Evolutionary conservation across 2,888 invertebrate species (phyloP).

Genomic region (Drosophila anomalata): DNA sequence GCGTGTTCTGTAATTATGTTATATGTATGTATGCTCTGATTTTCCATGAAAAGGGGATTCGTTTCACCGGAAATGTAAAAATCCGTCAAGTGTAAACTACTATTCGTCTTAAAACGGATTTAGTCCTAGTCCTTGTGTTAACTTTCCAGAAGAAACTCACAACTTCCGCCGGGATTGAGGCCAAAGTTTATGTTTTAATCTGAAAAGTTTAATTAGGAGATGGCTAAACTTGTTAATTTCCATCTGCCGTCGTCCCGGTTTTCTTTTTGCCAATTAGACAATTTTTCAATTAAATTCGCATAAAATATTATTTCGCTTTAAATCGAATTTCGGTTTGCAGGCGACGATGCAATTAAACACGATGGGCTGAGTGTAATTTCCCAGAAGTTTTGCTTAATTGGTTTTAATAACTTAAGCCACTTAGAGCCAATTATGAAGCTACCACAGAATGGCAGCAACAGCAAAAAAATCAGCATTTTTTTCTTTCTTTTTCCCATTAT

Average conservation of each 20-base stretch:
- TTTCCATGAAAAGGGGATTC: background rate
- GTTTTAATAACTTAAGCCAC: constrained; percentile 38
- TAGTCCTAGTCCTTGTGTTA: constrained; percentile 17
- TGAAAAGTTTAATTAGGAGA: constrained; percentile 43
- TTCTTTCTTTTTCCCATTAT: background rate
- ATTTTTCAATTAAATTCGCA: constrained; percentile 45
- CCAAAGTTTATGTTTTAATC: constrained; percentile 32
- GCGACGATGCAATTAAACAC: constrained; percentile 29
- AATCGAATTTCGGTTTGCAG: constrained; percentile 32
- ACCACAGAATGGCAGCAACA: constrained; percentile 1
- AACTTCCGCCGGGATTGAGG: constrained; percentile 15
- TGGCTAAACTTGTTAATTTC: constrained; percentile 33
- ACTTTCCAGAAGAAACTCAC: constrained; percentile 15
- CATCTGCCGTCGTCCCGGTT: background rate
- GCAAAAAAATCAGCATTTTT: background rate
- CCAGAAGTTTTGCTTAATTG: constrained; percentile 23
- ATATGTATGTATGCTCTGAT: constrained; percentile 21
- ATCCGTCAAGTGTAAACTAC: constrained; percentile 31
- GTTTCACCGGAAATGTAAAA: background rate
- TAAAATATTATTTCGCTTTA: constrained; percentile 14
- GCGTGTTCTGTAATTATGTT: constrained; percentile 57
- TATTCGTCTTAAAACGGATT: constrained; percentile 19
- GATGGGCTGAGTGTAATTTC: constrained; percentile 12
- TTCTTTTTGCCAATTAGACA: constrained; percentile 37
- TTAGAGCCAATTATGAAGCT: constrained; percentile 34